Base-by-base conservation (phyloP, 92 coral and sea anemone genomes). In the Umimayanthus chanpuru region DNA sequence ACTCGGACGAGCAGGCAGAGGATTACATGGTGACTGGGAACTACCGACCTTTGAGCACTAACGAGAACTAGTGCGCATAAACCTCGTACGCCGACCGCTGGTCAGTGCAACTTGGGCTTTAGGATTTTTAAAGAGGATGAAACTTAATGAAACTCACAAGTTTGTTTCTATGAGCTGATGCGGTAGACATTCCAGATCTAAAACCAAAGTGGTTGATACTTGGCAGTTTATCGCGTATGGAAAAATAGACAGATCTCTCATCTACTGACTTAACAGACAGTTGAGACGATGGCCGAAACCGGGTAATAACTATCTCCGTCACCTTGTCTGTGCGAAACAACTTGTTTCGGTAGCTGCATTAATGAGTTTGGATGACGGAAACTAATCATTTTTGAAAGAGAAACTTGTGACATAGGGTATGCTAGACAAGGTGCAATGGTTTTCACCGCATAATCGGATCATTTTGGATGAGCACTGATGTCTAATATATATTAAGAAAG, bases 1-100 rank as follows among this genome's bases (percentile, higher is more conserved):
- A 82, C 28, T 86, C 80, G 44, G 98, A 93, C 36, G 73, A 79
- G 53, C 67, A 66, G 21, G 90, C 85, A 15, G 86, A 89, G 39
- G 88, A 83, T 44, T 43, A 43, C 28, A 49, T 83, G 9, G 87
- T 44, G 64, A 73, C 77, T 70, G 77, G 87, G 43, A 68, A 26
- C 78, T 83, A 83, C 58, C 87, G 50, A 9, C 77, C 67, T 68
- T 64, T 83, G 66, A 83, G 18, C 66, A 83, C 87, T 20, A 28
- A 70, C 61, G 87, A 83, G 21, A 83, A 83, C 26, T 83, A 83
- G 50, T 20, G 39, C 44, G 49, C 21, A 74, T 74, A 25, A 18
- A 61, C 68, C 0, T 61, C 68, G 20, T 61, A 20, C n/a, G 5
- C 26, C 6, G 68, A 23, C 68, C n/a, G 68, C 68, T 18, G 26